Evolutionary conservation across 2,113 vertebrate species (phyloP).

Genomic region (Leucopsar rothschildi): DNA sequence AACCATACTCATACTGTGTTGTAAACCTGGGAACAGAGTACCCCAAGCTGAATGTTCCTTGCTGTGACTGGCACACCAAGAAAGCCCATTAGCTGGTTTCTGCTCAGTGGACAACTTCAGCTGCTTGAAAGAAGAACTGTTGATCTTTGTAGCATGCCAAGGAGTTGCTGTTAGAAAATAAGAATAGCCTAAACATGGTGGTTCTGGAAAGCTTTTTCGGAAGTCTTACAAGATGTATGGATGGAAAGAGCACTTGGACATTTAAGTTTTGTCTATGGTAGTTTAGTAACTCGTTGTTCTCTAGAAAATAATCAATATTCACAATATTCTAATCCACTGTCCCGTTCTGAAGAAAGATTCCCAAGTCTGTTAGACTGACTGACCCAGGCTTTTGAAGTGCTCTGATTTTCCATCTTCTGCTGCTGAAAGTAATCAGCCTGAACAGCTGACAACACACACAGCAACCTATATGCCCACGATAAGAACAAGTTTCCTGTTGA

Average conservation of each 20-base stretch:
- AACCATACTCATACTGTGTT: neutral
- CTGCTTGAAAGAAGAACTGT: neutral
- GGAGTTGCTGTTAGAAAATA: neutral
- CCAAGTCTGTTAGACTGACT: neutral
- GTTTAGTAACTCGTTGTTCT: neutral
- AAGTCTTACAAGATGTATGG: neutral
- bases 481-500: constrained; percentile 47
- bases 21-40: neutral
- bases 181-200: neutral
- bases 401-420: neutral
- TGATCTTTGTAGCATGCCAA: neutral
- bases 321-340: neutral
- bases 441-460: neutral
- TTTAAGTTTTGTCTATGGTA: neutral
- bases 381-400: neutral
- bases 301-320: neutral
- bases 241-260: neutral
- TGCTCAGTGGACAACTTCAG: neutral
- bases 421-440: constrained; percentile 33
- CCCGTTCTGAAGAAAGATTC: neutral
- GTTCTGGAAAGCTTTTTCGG: neutral
- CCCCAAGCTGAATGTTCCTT: neutral
- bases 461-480: neutral
- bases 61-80: neutral
- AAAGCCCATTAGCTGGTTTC: neutral